Conservation (phyloP, 2,113 vertebrate species). For the Hymenochirus boettgeri region DNA sequence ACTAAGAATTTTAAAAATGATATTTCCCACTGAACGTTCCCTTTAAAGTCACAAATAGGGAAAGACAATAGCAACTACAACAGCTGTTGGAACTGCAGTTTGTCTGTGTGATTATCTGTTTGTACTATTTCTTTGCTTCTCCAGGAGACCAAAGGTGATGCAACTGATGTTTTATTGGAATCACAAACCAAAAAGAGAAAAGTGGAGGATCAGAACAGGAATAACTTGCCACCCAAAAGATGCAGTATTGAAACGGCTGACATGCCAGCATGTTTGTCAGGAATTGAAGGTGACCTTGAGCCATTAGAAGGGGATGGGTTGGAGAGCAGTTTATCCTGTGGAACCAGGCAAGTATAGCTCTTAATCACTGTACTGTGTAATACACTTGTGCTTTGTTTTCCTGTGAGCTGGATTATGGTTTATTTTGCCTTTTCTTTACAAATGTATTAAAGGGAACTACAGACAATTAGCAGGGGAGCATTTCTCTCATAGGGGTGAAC, state of each 20-base stretch:
- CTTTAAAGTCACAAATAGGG: no score
- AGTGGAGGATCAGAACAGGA: neutral
- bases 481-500: no score
- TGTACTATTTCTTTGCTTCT: constrained; percentile 20
- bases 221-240: constrained; percentile 21
- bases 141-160: constrained; percentile 30
- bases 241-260: constrained; percentile 2
- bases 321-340: neutral
- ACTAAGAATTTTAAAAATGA: no score
- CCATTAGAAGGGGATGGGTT: neutral
- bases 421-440: no score
- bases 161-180: constrained; percentile 6
- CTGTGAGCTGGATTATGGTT: no score
- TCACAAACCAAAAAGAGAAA: constrained; percentile 27
- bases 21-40: no score
- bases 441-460: no score
- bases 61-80: no score
- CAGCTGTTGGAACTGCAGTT: no score
- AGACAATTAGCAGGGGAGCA: no score
- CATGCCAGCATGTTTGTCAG: neutral
- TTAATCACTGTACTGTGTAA: neutral
- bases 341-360: neutral
- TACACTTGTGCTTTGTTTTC: neutral
- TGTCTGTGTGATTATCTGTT: neutral
- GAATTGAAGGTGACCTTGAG: constrained; percentile 16